These are phyloP conservation scores for Tragulus kanchil DNA, from an alignment of 2,113 vertebrate species.

Conservation along the genomic window DNA sequence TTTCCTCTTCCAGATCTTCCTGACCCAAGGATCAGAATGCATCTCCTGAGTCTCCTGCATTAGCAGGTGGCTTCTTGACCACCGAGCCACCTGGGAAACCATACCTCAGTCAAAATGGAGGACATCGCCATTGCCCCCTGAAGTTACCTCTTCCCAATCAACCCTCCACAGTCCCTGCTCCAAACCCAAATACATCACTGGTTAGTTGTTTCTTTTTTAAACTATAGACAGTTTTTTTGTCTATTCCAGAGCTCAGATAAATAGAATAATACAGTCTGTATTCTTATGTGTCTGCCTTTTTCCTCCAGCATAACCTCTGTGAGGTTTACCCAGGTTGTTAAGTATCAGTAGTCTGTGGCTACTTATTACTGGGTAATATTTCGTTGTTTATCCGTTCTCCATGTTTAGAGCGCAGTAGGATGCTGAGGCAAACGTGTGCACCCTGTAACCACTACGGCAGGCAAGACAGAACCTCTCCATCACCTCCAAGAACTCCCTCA, in stretches of 20 bases:
- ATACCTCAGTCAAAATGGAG: neutral
- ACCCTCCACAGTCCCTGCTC: neutral
- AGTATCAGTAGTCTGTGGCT: neutral
- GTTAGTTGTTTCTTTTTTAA: neutral
- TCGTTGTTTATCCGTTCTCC: neutral
- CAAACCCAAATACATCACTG: neutral
- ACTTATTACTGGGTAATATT: neutral
- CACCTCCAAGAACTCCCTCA: accelerated
- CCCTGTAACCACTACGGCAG: neutral
- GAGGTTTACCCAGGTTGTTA: neutral
- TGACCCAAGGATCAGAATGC: neutral
- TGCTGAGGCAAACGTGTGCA: neutral
- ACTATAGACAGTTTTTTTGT: neutral
- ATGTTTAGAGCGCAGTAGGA: neutral
- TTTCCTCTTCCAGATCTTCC: neutral
- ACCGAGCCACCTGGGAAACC: too few relatives aligned
- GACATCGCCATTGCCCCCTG: neutral
- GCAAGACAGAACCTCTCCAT: neutral
- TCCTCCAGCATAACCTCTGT: neutral
- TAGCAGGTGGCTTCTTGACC: neutral
- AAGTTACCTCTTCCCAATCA: neutral
- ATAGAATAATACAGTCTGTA: neutral
- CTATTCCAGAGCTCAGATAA: neutral
- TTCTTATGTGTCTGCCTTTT: neutral
- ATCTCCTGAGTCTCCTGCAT: neutral